Evolutionary conservation across 1,140 invertebrate genomes (phyloP), one percentile per base, ranked within the genome.

Genomic region (Formica exsecta): DNA sequence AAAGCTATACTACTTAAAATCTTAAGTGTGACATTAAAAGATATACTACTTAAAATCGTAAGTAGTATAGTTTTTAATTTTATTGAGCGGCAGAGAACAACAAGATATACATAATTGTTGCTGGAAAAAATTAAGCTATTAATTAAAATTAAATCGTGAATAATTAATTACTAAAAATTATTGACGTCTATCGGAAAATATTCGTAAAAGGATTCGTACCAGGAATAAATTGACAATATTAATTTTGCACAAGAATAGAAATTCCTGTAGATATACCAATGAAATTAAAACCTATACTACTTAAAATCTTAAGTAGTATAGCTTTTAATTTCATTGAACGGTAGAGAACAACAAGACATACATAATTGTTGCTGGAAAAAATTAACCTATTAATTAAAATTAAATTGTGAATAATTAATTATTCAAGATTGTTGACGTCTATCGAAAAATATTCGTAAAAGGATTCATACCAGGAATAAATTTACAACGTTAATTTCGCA

Each of bases 221-320:
- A 22, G 62, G 7, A 16, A 54, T 71, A 81, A 32, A 83, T 48
- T 36, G 36, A 48, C 54, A 48, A 48, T 61, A 68, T 74, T 83
- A 38, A 62, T 73, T 73, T 73, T 4, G 22, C 38, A 48, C 44
- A 61, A 29, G 16, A 32, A 48, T 61, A 22, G 68, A 74, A 65
- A 83, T 83, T 83, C 54, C 36, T 83, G 32, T 74, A 74, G 32
- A n/a, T 73, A 74, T 83, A 22, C 22, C 22, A 22, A 22, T 22
- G 0, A 22, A 22, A 22, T 22, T 22, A 22, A 22, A 22, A 22
- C 0, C 22, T 22, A 22, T 22, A 22, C 22, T 22, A 22, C 22
- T 22, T 22, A 32, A 32, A 32, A 32, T 32, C 3, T 32, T 32
- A 32, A 32, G 29, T 32, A 32, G 29, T 32, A 32, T 32, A 32